Evolutionary conservation across 2,888 invertebrate genomes (phyloP).

Genomic region (Exephanes ischioxanthus): DNA sequence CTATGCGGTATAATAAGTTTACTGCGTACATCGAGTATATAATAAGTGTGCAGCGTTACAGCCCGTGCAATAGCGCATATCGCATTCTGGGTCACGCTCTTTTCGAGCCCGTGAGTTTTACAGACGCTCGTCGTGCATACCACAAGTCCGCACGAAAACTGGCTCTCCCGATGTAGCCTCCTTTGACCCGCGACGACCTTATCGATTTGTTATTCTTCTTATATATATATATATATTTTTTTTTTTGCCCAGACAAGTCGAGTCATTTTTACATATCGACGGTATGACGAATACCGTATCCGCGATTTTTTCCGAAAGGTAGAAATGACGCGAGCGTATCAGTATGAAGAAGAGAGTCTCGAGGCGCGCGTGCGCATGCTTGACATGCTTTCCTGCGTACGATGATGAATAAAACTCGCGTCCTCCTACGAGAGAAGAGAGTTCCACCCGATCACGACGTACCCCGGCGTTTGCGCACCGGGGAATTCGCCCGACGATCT

Average conservation of each 20-base stretch:
- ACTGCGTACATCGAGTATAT: conserved; percentile 29
- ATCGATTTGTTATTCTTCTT: background rate
- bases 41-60: conserved; percentile 48
- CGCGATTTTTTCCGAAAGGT: background rate
- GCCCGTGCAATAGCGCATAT: conserved; percentile 71
- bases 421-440: background rate
- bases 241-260: background rate
- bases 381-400: conserved; percentile 45
- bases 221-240: background rate
- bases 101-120: conserved; percentile 70
- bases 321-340: conserved; percentile 1
- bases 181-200: background rate
- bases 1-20: conserved; percentile 24
- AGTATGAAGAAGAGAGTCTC: conserved; percentile 16
- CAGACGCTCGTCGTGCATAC: conserved; percentile 50
- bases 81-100: conserved; percentile 79
- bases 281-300: background rate
- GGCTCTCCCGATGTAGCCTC: conserved; percentile 18
- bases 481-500: background rate
- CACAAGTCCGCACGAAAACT: conserved; percentile 31
- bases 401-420: conserved; percentile 15
- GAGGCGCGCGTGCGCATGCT: background rate
- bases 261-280: background rate
- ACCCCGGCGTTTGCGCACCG: background rate
- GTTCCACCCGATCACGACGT: background rate